Evolutionary conservation across 1,140 invertebrate genomes (phyloP).

Genomic region (Drosophila serrata): DNA sequence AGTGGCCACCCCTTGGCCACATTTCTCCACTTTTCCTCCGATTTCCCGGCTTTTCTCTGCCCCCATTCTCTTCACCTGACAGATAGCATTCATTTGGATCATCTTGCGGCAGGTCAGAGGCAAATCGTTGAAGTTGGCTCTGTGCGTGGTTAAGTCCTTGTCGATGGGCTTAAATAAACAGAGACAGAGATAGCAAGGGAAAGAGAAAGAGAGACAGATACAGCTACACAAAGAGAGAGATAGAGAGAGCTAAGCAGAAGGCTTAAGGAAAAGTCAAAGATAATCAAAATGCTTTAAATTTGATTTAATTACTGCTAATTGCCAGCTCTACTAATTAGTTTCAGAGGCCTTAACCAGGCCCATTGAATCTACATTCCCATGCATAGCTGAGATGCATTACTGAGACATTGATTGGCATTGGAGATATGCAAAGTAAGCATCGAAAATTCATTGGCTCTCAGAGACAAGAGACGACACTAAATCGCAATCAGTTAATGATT

Average conservation of each 20-base stretch:
- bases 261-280: constrained; percentile 16
- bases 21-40: constrained; percentile 15
- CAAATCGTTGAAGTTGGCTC: constrained; percentile 71
- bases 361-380: too few species aligned
- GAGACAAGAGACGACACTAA: constrained; percentile 1
- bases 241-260: not conserved
- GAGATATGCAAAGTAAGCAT: constrained; percentile 15
- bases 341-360: constrained; percentile 2
- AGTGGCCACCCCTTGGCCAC: constrained; percentile 61
- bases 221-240: not conserved
- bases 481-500: constrained; percentile 11
- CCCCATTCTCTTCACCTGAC: constrained; percentile 6
- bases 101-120: constrained; percentile 71
- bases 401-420: not conserved
- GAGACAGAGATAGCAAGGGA: not conserved
- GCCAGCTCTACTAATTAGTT: constrained; percentile 68
- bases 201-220: not conserved
- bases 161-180: constrained; percentile 64
- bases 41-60: constrained; percentile 25
- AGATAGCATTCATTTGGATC: constrained; percentile 64
- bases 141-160: constrained; percentile 71
- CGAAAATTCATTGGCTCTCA: constrained; percentile 18
- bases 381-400: not conserved
- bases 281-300: constrained; percentile 58
- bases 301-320: constrained; percentile 80